These are phyloP conservation scores for Ptychadena robeensis DNA, from an alignment of 2,797 vertebrate species.

Conservation along the genomic window DNA sequence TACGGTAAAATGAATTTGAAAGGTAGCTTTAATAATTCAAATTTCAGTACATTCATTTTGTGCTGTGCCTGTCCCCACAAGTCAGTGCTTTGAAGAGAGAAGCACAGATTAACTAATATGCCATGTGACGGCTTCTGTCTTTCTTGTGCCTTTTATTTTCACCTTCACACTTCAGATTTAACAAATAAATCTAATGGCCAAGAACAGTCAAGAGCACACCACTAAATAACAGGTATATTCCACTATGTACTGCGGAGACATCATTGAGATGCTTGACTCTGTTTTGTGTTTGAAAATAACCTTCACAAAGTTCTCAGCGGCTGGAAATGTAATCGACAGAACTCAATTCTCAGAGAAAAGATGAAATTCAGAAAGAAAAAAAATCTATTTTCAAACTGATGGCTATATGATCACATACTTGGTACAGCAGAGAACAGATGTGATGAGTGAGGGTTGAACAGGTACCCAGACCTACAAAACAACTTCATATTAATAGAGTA, in stretches of 20 bases:
- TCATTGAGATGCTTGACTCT: conserved; percentile 48
- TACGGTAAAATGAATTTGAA: no score
- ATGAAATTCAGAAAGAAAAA: conserved; percentile 26
- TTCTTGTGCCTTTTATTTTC: conserved; percentile 46
- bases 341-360: conserved; percentile 38
- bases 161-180: conserved; percentile 54
- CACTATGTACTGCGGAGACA: conserved; percentile 42
- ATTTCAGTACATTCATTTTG: no score
- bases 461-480: neutral
- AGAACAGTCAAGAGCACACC: conserved; percentile 52
- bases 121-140: conserved; percentile 22
- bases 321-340: conserved; percentile 30
- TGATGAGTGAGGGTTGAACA: neutral
- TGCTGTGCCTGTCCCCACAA: neutral
- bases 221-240: conserved; percentile 56
- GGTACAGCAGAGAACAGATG: neutral
- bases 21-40: no score
- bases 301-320: conserved; percentile 50
- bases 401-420: conserved; percentile 32
- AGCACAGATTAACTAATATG: neutral
- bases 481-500: neutral
- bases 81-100: neutral
- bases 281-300: conserved; percentile 56
- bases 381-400: conserved; percentile 32
- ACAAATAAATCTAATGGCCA: conserved; percentile 56